Conservation (phyloP, 2,888 invertebrate species). For the Sarcophaga subvicina region DNA sequence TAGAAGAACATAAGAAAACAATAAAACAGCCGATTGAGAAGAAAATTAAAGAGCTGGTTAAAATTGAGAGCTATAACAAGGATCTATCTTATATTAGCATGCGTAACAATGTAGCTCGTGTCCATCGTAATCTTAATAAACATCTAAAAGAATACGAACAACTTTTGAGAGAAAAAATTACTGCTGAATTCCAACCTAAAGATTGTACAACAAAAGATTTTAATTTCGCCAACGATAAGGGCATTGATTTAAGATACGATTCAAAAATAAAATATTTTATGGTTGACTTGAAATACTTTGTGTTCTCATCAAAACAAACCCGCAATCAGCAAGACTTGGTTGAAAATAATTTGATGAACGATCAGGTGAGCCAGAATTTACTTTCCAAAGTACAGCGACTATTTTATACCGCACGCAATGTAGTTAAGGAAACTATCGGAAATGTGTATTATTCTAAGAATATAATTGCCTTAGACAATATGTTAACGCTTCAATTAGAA, state of each 20-base stretch:
- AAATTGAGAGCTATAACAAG: constrained; percentile 96
- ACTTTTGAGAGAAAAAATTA: constrained; percentile 80
- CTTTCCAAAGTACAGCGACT: constrained; percentile 81
- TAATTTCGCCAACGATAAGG: constrained; percentile 76
- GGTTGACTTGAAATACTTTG: constrained; percentile 79
- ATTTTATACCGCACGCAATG: constrained; percentile 85
- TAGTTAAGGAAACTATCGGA: constrained; percentile 86
- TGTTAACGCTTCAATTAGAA: constrained; percentile 86
- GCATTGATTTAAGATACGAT: constrained; percentile 79
- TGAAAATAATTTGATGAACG: not conserved
- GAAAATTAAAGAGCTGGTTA: constrained; percentile 95
- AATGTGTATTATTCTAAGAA: constrained; percentile 84
- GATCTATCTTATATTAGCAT: constrained; percentile 97
- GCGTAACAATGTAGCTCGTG: constrained; percentile 93
- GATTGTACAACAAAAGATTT: constrained; percentile 78
- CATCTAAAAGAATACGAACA: constrained; percentile 93
- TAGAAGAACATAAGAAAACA: constrained; percentile 86
- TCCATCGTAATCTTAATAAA: constrained; percentile 93
- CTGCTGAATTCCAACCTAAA: constrained; percentile 80
- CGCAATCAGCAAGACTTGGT: not conserved
- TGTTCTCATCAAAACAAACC: constrained; percentile 74
- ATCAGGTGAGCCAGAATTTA: constrained; percentile 57
- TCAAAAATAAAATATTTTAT: constrained; percentile 76
- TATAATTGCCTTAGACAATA: constrained; percentile 86
- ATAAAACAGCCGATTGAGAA: constrained; percentile 93